Percentiles rank a stretch among this genome's conserved stretches.
phyloP scores from a whole-genome alignment of 2,888 invertebrate species.

The Leptinotarsa juncta region DNA sequence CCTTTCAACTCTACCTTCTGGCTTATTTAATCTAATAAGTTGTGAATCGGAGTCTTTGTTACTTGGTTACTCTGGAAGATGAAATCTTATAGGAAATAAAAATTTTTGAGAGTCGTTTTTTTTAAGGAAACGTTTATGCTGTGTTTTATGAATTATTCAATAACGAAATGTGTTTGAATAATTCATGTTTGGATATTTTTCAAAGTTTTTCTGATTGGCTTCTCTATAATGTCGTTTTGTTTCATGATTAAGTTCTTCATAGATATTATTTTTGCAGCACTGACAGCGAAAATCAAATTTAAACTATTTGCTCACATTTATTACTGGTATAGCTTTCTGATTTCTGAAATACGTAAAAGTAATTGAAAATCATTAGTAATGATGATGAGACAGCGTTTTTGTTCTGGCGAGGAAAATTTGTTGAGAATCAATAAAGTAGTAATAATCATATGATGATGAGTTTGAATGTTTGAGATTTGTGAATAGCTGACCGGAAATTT shows the following conservation, averaged over 20 bases:
- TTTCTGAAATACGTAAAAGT: too few species aligned
- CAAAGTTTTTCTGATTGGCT: background rate
- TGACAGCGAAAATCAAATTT: too few species aligned
- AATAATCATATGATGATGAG: too few species aligned
- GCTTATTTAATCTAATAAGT: conserved; percentile 34
- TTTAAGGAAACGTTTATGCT: background rate
- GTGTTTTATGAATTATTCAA: background rate
- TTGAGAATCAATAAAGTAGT: too few species aligned
- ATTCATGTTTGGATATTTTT: conserved; percentile 2
- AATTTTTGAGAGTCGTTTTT: background rate
- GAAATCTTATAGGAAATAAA: conserved; percentile 9
- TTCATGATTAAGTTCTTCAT: background rate
- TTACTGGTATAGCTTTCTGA: background rate
- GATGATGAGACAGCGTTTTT: too few species aligned
- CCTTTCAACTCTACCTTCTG: conserved; percentile 33
- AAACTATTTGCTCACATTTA: background rate
- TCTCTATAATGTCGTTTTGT: too few species aligned
- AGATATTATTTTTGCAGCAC: too few species aligned
- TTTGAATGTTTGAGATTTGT: too few species aligned
- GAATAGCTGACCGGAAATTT: too few species aligned
- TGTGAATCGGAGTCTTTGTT: conserved; percentile 26
- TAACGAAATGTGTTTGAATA: background rate
- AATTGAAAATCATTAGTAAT: too few species aligned
- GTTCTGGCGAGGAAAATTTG: too few species aligned
- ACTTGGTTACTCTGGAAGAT: conserved; percentile 11